Conservation (phyloP, 1,140 invertebrate species). For the Lordiphosa stackelbergi region DNA sequence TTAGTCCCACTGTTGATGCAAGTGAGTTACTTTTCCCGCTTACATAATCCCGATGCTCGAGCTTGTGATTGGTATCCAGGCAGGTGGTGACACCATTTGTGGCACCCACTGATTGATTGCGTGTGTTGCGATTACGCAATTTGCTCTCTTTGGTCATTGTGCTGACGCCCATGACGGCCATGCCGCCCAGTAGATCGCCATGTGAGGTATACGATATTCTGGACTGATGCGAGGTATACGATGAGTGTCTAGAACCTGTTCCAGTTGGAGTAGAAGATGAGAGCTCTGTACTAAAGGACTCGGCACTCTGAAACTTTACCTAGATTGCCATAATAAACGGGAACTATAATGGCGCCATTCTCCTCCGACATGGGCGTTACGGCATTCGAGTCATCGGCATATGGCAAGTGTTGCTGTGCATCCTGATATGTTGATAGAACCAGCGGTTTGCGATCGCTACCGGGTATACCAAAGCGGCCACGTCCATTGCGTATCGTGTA, state of each 20-base stretch:
- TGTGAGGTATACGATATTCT: slow-evolving; percentile 95
- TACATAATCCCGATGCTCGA: slow-evolving; percentile 83
- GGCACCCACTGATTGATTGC: slow-evolving; percentile 82
- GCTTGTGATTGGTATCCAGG: slow-evolving; percentile 83
- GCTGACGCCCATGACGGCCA: slow-evolving; percentile 81
- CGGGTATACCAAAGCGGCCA: slow-evolving; percentile 82
- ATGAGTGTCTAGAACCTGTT: slow-evolving; percentile 90
- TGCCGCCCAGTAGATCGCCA: slow-evolving; percentile 89
- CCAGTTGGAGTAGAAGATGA: not conserved
- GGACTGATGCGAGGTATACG: slow-evolving; percentile 95
- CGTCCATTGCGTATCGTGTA: slow-evolving; percentile 88
- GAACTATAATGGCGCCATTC: slow-evolving; percentile 95
- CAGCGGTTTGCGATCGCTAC: slow-evolving; percentile 93
- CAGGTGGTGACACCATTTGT: slow-evolving; percentile 78
- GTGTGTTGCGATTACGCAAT: slow-evolving; percentile 85
- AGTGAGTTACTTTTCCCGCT: slow-evolving; percentile 60
- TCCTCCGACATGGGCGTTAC: slow-evolving; percentile 99
- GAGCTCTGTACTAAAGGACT: not conserved
- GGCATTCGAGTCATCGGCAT: slow-evolving; percentile 97
- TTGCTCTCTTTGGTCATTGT: slow-evolving; percentile 90
- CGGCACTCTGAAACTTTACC: slow-evolving; percentile 73
- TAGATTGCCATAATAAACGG: slow-evolving; percentile 90
- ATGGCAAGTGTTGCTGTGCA: slow-evolving; percentile 96
- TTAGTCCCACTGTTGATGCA: not conserved
- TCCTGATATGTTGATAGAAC: slow-evolving; percentile 96